Conservation (phyloP, 2,113 vertebrate genomes). For the Toxotes chatareus region DNA sequence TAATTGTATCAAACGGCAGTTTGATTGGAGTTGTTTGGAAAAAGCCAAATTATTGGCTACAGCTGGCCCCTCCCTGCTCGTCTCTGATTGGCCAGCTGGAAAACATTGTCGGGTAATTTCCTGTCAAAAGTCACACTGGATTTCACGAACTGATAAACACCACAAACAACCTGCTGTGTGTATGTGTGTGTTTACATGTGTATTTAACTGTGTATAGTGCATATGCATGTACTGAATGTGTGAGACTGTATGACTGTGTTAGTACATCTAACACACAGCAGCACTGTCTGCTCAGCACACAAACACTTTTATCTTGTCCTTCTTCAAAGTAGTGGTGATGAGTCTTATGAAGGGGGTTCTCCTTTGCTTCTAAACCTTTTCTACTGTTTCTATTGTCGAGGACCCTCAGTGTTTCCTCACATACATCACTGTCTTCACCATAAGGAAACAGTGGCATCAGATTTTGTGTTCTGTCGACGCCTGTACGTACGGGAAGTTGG, state of each 20-base stretch:
- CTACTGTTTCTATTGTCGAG: no score
- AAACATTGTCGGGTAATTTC: slow-evolving; percentile 68
- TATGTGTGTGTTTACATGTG: slow-evolving; percentile 14
- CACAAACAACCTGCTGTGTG: slow-evolving; percentile 19
- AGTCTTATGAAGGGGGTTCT: not conserved
- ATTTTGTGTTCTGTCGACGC: not conserved
- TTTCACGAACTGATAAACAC: slow-evolving; percentile 73
- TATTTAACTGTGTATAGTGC: not conserved
- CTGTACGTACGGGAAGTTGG: slow-evolving; percentile 91
- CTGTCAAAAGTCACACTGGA: slow-evolving; percentile 46
- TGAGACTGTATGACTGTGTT: not conserved
- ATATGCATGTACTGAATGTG: not conserved
- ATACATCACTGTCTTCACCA: not conserved
- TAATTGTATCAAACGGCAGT: slow-evolving; percentile 75
- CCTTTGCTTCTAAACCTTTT: no score
- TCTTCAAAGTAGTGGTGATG: not conserved
- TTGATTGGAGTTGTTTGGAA: slow-evolving; percentile 68
- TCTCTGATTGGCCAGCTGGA: slow-evolving; percentile 75
- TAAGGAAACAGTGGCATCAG: not conserved
- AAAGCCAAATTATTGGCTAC: slow-evolving; percentile 42
- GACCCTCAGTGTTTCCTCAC: no score
- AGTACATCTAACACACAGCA: not conserved
- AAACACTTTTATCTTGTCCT: not conserved
- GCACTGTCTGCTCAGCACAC: not conserved
- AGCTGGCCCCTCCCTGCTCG: slow-evolving; percentile 55